phyloP scores from a whole-genome alignment of 2,797 vertebrate species.

The Geotrypetes seraphini region DNA sequence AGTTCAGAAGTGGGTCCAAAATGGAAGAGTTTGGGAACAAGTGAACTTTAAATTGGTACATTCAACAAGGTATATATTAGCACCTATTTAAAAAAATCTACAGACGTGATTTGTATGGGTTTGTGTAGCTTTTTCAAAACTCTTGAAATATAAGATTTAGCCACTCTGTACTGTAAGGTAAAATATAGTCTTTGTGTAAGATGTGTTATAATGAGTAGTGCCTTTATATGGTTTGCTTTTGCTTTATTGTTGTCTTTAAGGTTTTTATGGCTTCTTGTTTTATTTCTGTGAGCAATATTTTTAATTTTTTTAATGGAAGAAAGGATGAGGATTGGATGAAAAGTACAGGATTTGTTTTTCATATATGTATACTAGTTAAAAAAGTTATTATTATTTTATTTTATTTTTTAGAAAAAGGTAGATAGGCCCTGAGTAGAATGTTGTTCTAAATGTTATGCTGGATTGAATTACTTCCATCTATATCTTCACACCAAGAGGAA shows the following conservation, averaged over 20 bases:
- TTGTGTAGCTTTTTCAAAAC: slow-evolving; percentile 37
- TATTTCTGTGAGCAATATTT: slow-evolving; percentile 36
- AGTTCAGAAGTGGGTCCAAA: too few relatives aligned
- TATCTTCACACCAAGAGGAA: too few relatives aligned
- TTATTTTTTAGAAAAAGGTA: slow-evolving; percentile 2
- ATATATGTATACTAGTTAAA: not conserved
- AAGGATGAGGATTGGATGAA: slow-evolving; percentile 20
- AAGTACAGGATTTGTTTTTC: too few relatives aligned
- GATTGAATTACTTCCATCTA: too few relatives aligned
- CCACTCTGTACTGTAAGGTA: slow-evolving; percentile 40
- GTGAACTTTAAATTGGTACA: too few relatives aligned
- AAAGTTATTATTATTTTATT: slow-evolving; percentile 3
- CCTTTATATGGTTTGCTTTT: slow-evolving; percentile 52
- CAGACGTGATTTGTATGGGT: slow-evolving; percentile 38
- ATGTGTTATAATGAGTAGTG: slow-evolving; percentile 50
- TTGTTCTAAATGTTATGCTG: too few relatives aligned
- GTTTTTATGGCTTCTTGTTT: slow-evolving; percentile 42
- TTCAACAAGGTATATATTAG: slow-evolving; percentile 22
- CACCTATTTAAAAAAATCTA: too few relatives aligned
- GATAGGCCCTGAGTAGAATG: not conserved
- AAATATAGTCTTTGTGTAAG: slow-evolving; percentile 34
- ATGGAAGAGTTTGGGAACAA: too few relatives aligned
- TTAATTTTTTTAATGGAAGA: slow-evolving; percentile 31
- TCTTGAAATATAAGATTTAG: slow-evolving; percentile 38
- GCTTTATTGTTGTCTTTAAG: slow-evolving; percentile 46